Base-by-base conservation (phyloP, 2,888 invertebrate genomes). In the Pinctada fucata region DNA sequence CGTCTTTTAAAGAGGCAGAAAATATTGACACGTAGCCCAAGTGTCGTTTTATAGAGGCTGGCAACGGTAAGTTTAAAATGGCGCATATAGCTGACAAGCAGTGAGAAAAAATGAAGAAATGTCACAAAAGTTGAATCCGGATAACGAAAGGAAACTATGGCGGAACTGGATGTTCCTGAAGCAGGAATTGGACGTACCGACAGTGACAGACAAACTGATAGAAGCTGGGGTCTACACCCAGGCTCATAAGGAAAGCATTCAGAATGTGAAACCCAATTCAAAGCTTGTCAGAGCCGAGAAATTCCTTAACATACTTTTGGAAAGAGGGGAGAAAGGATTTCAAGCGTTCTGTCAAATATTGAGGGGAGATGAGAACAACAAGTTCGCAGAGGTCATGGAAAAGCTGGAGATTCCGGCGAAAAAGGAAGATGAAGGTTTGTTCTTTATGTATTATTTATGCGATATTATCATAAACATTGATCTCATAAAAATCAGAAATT, bases 131-230 rank as follows among this genome's bases (percentile, higher is more conserved):
- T 74, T 79, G 76, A 58, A 72, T 49, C 75, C 74, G 6, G 78
- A 78, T 13, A 83, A 85, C 79, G 86, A 85, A 68, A 78, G 79
- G 51, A 78, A 72, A 50, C 70, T 86, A 47, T 81, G 85, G 63
- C 72, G 75, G 48, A 85, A 85, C 68, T 85, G 86, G 84, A 77
- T 76, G 31, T 76, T 80, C 45, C 75, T 86, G 31, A 86, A 85
- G 78, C 83, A 84, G 67, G 84, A 83, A 76, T 73, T 86, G 4
- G 72, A 82, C 47, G 83, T 84, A 3, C 67, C 64, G 50, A 83
- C 83, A 10, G 79, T 86, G 71, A 79, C 81, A 8, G 72, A 80
- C 8, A 79, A 76, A 75, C 80, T 86, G 76, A 70, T 86, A 13
- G 79, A 79, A 16, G 74, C 81, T n/a, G 85, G 85, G 3, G 78